Evolutionary conservation across 2,888 invertebrate genomes (phyloP).

Genomic region (Orchesellides sinensis): DNA sequence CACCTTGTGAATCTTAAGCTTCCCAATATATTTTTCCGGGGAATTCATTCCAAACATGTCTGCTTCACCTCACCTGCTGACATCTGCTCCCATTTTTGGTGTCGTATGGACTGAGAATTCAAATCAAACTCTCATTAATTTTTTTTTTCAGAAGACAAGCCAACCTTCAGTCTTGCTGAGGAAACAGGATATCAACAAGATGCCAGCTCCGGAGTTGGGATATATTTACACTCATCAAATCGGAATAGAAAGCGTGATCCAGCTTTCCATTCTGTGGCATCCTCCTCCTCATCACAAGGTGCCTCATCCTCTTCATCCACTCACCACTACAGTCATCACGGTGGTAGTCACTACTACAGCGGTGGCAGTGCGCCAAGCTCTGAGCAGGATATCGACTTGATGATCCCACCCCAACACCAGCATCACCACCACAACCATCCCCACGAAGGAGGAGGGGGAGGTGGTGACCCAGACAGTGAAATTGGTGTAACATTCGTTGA

Average conservation of each 20-base stretch:
- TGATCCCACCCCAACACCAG: not conserved
- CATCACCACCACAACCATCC: not conserved
- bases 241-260: not conserved
- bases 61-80: too few relatives aligned
- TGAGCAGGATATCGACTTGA: too few relatives aligned
- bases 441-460: too few relatives aligned
- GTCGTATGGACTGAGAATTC: too few relatives aligned
- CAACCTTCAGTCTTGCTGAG: not conserved
- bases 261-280: not conserved
- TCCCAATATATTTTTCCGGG: too few relatives aligned
- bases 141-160: conserved; percentile 23
- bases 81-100: too few relatives aligned
- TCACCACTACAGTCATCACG: not conserved
- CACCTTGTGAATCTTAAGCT: too few relatives aligned
- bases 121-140: not conserved
- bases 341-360: not conserved
- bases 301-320: not conserved
- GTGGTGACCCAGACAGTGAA: too few relatives aligned
- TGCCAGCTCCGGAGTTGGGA: not conserved
- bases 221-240: not conserved
- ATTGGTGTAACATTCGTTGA: conserved; percentile 1
- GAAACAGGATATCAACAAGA: not conserved
- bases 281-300: not conserved
- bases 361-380: not conserved
- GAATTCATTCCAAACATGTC: too few relatives aligned